Percentiles rank a stretch among this genome's conserved stretches.
phyloP scores from a whole-genome alignment of 92 coral and sea anemone genomes.

The Palythoa grandis region DNA sequence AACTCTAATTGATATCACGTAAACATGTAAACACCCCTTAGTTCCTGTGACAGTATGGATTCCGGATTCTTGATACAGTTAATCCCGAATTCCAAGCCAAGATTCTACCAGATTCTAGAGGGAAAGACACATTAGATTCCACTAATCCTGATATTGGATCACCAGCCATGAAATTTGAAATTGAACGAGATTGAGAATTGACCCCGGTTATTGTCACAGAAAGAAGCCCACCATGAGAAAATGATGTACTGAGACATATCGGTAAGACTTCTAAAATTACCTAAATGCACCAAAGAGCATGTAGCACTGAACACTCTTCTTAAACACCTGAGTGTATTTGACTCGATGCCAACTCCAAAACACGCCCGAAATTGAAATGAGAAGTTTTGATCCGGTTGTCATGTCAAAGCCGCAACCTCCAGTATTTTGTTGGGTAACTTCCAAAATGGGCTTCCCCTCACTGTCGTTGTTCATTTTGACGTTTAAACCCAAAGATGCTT shows the following conservation, averaged over 20 bases:
- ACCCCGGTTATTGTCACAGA: too few relatives aligned
- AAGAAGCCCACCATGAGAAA: too few relatives aligned
- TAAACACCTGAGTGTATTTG: slow-evolving; percentile 37
- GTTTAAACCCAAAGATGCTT: slow-evolving; percentile 4
- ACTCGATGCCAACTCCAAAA: slow-evolving; percentile 18
- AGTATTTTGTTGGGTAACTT: not conserved
- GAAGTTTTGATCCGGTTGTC: slow-evolving; percentile 26
- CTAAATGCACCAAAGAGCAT: slow-evolving; percentile 39
- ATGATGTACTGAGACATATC: too few relatives aligned
- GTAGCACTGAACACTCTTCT: not conserved
- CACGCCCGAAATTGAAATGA: not conserved
- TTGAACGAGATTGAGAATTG: too few relatives aligned
- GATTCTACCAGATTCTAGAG: too few relatives aligned
- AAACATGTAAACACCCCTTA: not conserved
- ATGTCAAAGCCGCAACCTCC: slow-evolving; percentile 21
- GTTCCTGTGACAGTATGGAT: not conserved
- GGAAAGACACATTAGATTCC: too few relatives aligned
- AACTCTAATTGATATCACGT: too few relatives aligned
- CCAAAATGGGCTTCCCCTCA: not conserved
- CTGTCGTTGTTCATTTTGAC: not conserved
- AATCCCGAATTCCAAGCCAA: too few relatives aligned
- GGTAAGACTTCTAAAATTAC: not conserved
- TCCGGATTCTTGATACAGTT: too few relatives aligned
- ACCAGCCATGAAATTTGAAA: too few relatives aligned
- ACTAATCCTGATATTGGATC: too few relatives aligned